These are phyloP conservation scores for Chymomyza caudatula DNA, from an alignment of 2,888 invertebrate genomes.

Conservation along the genomic window DNA sequence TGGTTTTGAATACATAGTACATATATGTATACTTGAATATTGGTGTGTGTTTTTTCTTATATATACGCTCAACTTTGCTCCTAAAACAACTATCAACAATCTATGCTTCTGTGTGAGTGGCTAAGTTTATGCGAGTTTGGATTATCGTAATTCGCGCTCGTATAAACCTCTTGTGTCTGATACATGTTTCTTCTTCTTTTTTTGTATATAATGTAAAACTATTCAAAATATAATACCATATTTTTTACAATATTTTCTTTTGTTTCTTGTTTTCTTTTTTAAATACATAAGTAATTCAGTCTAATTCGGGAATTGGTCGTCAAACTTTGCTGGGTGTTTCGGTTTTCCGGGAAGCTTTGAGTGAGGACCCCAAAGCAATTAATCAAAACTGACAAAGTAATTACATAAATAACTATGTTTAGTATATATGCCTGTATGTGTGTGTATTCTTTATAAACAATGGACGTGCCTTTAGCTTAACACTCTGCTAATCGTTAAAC, in stretches of 20 bases:
- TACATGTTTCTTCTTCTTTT: too few species aligned
- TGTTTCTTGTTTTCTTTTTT: conserved; percentile 37
- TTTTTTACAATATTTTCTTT: conserved; percentile 38
- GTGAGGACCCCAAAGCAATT: conserved; percentile 28
- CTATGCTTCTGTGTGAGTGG: background rate
- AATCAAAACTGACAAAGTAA: conserved; percentile 33
- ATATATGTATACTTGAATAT: conserved; percentile 33
- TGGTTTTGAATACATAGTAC: background rate
- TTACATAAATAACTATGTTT: conserved; percentile 22
- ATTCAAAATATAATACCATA: conserved; percentile 62
- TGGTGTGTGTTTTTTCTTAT: conserved; percentile 43
- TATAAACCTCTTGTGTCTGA: background rate
- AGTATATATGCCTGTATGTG: background rate
- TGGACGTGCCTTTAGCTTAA: background rate
- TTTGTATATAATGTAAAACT: conserved; percentile 26
- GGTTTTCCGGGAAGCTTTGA: background rate
- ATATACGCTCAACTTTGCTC: too few species aligned
- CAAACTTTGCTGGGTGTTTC: conserved; percentile 41
- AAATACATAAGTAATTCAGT: conserved; percentile 69
- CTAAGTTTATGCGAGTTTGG: too few species aligned
- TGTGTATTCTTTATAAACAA: background rate
- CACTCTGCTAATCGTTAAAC: background rate
- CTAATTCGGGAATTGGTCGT: conserved; percentile 74
- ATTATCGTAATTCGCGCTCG: background rate
- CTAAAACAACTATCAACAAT: conserved; percentile 60